These are phyloP conservation scores for Macrobrachium rosenbergii DNA, from an alignment of 1,140 invertebrate species.

Conservation along the genomic window DNA sequence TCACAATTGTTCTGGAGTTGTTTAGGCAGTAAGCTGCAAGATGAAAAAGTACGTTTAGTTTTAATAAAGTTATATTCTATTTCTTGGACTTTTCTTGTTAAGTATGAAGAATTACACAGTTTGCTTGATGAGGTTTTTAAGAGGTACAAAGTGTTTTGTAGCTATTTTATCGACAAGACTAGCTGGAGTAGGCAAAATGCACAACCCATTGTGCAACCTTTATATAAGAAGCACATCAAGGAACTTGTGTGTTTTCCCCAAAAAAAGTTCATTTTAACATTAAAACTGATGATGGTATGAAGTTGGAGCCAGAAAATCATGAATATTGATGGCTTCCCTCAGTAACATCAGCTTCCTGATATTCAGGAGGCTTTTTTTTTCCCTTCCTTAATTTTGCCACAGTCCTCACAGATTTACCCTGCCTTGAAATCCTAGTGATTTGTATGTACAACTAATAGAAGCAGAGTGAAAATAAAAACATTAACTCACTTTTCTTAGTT, in stretches of 20 bases:
- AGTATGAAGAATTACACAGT: too few relatives aligned
- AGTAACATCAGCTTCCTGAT: conserved; percentile 43
- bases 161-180: conserved; percentile 39
- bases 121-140: conserved; percentile 21
- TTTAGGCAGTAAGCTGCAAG: too few relatives aligned
- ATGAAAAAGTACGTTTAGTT: too few relatives aligned
- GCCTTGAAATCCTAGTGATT: conserved; percentile 63
- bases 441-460: conserved; percentile 64
- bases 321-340: conserved; percentile 45
- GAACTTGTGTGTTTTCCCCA: conserved; percentile 51
- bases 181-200: conserved; percentile 29
- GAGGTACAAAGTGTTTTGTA: conserved; percentile 62
- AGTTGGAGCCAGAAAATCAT: conserved; percentile 32
- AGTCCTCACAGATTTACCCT: conserved; percentile 59
- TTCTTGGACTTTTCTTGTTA: too few relatives aligned
- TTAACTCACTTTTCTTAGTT: conserved; percentile 38
- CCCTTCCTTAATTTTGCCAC: conserved; percentile 33
- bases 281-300: background rate
- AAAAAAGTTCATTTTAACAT: conserved; percentile 26
- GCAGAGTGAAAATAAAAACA: conserved; percentile 63
- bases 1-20: too few relatives aligned
- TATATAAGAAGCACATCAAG: conserved; percentile 39
- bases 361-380: conserved; percentile 52
- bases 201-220: too few relatives aligned
- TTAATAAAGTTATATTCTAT: too few relatives aligned